Evolutionary conservation across 2,113 vertebrate species (phyloP).

Genomic region (Psittacus erithacus): DNA sequence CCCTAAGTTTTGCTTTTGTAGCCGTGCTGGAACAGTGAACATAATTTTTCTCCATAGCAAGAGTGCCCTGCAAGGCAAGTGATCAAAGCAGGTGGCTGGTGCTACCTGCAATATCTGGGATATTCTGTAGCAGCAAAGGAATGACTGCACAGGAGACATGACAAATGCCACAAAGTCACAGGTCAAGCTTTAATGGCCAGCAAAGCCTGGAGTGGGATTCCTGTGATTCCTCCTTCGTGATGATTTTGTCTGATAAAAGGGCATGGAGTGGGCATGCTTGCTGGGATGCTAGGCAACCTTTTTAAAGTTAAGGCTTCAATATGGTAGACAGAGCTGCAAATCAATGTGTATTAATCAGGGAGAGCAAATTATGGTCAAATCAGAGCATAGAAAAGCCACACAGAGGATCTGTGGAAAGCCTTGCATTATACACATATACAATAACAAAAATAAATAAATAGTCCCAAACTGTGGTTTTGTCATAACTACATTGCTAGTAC

Average conservation of each 20-base stretch:
- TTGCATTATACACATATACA: neutral
- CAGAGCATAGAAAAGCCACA: neutral
- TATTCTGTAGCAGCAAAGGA: slow-evolving; percentile 4
- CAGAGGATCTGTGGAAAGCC: neutral
- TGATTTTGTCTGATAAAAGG: slow-evolving; percentile 15
- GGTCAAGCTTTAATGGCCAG: slow-evolving; percentile 11
- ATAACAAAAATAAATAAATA: neutral
- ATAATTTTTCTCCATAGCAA: neutral
- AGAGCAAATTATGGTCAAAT: neutral
- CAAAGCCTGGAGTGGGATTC: slow-evolving; percentile 5
- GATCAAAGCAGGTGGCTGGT: slow-evolving; percentile 3
- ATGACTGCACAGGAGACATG: neutral
- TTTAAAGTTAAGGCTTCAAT: neutral
- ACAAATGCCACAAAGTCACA: slow-evolving; percentile 40
- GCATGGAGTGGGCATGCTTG: neutral
- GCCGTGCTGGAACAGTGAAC: accelerated
- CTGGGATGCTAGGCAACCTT: neutral
- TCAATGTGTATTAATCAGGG: neutral
- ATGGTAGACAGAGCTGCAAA: neutral
- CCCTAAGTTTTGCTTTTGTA: neutral
- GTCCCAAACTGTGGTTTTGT: neutral
- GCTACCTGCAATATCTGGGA: neutral
- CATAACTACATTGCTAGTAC: neutral
- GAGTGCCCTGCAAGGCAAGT: neutral
- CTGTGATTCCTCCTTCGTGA: neutral